Evolutionary conservation across 2,113 vertebrate species (phyloP).

Genomic region (Lepisosteus osseus): DNA sequence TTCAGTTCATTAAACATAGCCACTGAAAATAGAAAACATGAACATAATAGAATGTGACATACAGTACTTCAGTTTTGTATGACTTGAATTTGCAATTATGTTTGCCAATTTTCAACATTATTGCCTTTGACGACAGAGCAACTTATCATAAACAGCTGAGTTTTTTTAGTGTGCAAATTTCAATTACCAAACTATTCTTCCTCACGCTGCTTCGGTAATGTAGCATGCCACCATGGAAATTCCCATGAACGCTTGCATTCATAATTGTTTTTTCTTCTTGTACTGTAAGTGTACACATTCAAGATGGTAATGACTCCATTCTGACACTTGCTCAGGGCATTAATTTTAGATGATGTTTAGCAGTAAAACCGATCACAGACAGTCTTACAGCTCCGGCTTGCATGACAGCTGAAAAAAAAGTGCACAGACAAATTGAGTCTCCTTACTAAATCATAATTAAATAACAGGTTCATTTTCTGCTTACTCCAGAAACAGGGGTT

Average conservation of each 20-base stretch:
- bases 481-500: slow-evolving; percentile 11
- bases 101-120: too few species aligned
- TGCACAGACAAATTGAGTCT: slow-evolving; percentile 10
- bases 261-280: not conserved
- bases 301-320: slow-evolving; percentile 1
- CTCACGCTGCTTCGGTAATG: not conserved
- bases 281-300: not conserved
- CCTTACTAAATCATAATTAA: slow-evolving; percentile 10
- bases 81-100: too few species aligned
- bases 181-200: not conserved
- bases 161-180: not conserved
- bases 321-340: not conserved
- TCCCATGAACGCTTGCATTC: not conserved
- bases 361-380: slow-evolving; percentile 10
- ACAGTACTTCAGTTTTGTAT: too few species aligned
- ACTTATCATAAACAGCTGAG: too few species aligned
- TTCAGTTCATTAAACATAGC: too few species aligned
- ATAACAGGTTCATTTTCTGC: slow-evolving; percentile 18
- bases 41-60: too few species aligned
- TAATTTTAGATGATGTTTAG: slow-evolving; percentile 13
- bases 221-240: not conserved
- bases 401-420: slow-evolving; percentile 8
- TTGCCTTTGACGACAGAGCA: too few species aligned
- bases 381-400: not conserved
- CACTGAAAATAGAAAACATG: too few species aligned